phyloP scores from a whole-genome alignment of 2,888 invertebrate species.

The Entomobrya multifasciata region DNA sequence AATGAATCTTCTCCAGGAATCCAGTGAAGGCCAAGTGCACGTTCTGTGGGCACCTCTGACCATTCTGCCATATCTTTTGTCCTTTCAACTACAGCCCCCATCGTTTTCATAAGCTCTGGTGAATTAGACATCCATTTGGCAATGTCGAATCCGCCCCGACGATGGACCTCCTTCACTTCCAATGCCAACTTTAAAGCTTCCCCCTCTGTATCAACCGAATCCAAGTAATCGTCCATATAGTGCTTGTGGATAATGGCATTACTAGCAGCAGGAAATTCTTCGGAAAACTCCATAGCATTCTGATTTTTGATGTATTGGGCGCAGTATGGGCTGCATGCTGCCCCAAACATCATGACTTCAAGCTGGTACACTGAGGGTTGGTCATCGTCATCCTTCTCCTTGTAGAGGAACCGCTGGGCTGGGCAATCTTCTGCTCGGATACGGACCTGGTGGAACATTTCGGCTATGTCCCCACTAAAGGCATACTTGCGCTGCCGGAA shows the following conservation, averaged over 20 bases:
- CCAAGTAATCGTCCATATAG: slow-evolving; percentile 63
- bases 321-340: slow-evolving; percentile 57
- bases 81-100: background rate
- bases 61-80: background rate
- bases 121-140: slow-evolving; percentile 43
- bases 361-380: slow-evolving; percentile 10
- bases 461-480: slow-evolving; percentile 64
- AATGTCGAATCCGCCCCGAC: slow-evolving; percentile 51
- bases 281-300: slow-evolving; percentile 33
- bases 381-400: background rate
- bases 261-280: slow-evolving; percentile 28
- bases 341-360: slow-evolving; percentile 64
- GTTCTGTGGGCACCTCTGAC: background rate
- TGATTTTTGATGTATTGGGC: slow-evolving; percentile 58
- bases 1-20: slow-evolving; percentile 14
- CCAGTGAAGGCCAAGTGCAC: slow-evolving; percentile 39
- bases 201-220: background rate
- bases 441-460: slow-evolving; percentile 57
- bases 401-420: slow-evolving; percentile 59
- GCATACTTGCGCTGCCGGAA: slow-evolving; percentile 41
- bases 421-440: slow-evolving; percentile 50
- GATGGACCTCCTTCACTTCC: background rate
- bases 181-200: background rate
- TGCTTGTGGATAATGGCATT: slow-evolving; percentile 26
- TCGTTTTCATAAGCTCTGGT: background rate